A percentile compares a stretch with the other conserved stretches of the same genome.
Evolutionary conservation across 1,140 invertebrate species (phyloP).

Genomic region (Drosophila rhopaloa): DNA sequence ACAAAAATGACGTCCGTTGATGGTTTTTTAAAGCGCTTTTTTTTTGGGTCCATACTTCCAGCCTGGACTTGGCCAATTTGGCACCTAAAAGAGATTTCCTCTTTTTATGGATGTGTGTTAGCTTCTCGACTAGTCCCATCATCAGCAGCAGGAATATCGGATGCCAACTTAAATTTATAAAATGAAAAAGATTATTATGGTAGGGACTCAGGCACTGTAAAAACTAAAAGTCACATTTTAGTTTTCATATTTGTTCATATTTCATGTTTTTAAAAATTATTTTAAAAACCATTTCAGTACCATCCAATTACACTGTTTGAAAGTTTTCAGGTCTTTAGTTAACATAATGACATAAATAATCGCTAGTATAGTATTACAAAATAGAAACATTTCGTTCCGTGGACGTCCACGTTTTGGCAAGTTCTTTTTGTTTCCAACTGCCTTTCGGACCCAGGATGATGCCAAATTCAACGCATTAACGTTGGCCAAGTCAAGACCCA

Average conservation of each 20-base stretch:
- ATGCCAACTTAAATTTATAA: constrained; percentile 19
- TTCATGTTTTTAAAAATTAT: too few relatives aligned
- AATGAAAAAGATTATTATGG: neutral
- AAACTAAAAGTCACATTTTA: neutral
- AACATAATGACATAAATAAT: too few relatives aligned
- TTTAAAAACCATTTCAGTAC: too few relatives aligned
- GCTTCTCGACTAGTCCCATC: constrained; percentile 16
- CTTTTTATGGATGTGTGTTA: constrained; percentile 22
- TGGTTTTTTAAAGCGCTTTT: constrained; percentile 30
- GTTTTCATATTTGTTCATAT: too few relatives aligned
- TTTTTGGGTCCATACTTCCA: constrained; percentile 14
- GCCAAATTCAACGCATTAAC: constrained; percentile 61
- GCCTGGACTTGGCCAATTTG: constrained; percentile 47
- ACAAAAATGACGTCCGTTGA: constrained; percentile 17
- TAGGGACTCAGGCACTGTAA: neutral
- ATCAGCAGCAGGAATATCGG: constrained; percentile 8
- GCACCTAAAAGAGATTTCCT: constrained; percentile 38
- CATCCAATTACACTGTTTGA: too few relatives aligned
- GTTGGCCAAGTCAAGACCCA: constrained; percentile 28
- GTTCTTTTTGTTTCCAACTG: constrained; percentile 32
- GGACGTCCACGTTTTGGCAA: constrained; percentile 14
- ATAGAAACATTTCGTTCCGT: neutral
- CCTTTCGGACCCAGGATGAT: constrained; percentile 8
- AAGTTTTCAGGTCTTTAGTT: too few relatives aligned
- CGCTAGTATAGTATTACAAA: neutral